A percentile compares a stretch with the other conserved stretches of the same genome.
These are phyloP conservation scores for Labeo catla DNA, from an alignment of 2,113 vertebrate species.

Conservation along the genomic window DNA sequence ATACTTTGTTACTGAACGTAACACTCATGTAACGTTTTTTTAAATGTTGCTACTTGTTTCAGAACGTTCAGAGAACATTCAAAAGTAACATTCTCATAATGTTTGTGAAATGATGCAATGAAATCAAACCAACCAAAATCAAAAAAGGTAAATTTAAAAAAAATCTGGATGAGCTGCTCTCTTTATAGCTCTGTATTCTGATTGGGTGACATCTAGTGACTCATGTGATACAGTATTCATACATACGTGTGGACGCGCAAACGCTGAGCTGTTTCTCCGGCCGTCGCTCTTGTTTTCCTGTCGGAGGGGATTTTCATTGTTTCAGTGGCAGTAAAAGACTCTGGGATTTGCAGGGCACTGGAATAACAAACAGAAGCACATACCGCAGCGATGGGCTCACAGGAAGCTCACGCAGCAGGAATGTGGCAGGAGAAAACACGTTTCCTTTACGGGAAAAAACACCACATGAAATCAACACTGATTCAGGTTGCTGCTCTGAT, in stretches of 20 bases:
- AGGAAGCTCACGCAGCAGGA: background rate
- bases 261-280: background rate
- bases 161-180: too few relatives aligned
- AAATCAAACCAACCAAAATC: too few relatives aligned
- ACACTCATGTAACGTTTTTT: background rate
- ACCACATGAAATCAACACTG: background rate
- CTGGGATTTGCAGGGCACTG: background rate
- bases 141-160: too few relatives aligned
- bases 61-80: too few relatives aligned
- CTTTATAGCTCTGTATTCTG: too few relatives aligned
- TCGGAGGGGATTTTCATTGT: background rate
- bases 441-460: conserved; percentile 1
- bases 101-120: background rate
- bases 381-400: background rate
- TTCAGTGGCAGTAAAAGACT: background rate
- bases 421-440: conserved; percentile 38
- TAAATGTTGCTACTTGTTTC: too few relatives aligned
- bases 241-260: background rate
- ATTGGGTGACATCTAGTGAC: too few relatives aligned
- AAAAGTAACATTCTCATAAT: too few relatives aligned
- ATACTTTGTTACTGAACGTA: background rate
- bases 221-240: too few relatives aligned
- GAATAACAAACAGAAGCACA: conserved; percentile 35
- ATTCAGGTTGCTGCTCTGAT: too few relatives aligned
- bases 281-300: background rate